Percentiles rank a stretch among this genome's conserved stretches.
phyloP scores from a whole-genome alignment of 1,140 invertebrate species.

The honey bee (Apis mellifera) region DNA sequence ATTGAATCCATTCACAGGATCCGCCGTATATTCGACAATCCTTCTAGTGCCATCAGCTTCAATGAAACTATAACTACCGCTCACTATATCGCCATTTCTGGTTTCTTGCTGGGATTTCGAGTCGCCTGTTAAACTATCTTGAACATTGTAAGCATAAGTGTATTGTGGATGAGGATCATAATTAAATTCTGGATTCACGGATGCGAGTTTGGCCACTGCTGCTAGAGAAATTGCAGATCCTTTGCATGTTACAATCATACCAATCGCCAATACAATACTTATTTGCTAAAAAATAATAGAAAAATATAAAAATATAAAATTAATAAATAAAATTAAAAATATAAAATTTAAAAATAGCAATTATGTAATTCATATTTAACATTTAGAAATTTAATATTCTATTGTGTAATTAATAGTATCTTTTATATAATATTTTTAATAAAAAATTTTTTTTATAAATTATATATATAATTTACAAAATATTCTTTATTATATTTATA shows the following conservation, averaged over 20 bases:
- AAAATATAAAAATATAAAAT: neutral
- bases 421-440: neutral
- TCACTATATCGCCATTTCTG: conserved; percentile 83
- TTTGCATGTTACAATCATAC: conserved; percentile 47
- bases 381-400: neutral
- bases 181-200: conserved; percentile 54
- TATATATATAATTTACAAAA: neutral
- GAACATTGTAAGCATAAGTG: conserved; percentile 84
- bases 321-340: too few relatives aligned
- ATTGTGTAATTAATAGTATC: neutral
- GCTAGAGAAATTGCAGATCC: conserved; percentile 60
- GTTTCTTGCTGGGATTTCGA: conserved; percentile 85
- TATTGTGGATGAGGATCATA: conserved; percentile 84
- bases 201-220: conserved; percentile 40
- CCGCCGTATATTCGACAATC: conserved; percentile 77
- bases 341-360: neutral
- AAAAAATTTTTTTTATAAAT: neutral
- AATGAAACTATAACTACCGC: conserved; percentile 78
- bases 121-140: conserved; percentile 86
- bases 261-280: conserved; percentile 57
- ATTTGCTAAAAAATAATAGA: conserved; percentile 10
- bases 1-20: conserved; percentile 80
- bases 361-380: neutral
- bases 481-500: neutral
- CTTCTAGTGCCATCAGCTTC: conserved; percentile 79